Evolutionary conservation across 2,797 vertebrate species (phyloP).

Genomic region (Hoplostethus atlanticus): DNA sequence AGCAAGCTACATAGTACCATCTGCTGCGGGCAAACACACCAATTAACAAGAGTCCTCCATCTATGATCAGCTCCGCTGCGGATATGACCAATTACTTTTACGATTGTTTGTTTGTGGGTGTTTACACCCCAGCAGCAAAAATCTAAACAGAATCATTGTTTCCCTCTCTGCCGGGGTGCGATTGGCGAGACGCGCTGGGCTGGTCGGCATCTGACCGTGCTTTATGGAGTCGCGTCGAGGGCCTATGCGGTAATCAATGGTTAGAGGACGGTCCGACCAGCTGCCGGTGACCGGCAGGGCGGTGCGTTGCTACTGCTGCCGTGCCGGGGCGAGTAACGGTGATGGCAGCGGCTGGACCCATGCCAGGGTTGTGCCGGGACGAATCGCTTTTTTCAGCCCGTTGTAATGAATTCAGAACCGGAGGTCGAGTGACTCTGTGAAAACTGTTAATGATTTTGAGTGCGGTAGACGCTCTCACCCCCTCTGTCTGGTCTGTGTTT

Average conservation of each 20-base stretch:
- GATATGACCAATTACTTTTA: constrained; percentile 25
- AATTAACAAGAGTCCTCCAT: constrained; percentile 19
- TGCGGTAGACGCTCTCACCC: background rate
- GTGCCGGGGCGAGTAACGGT: background rate
- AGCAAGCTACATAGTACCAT: constrained; percentile 38
- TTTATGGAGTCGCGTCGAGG: background rate
- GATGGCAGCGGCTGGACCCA: background rate
- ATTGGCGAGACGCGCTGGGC: background rate
- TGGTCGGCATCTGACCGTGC: background rate
- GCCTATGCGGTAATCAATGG: constrained; percentile 6
- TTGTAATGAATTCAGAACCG: too few species aligned
- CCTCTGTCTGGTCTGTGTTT: background rate
- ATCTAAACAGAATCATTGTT: background rate
- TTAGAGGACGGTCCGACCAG: constrained; percentile 1
- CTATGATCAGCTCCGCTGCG: background rate
- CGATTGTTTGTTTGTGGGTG: constrained; percentile 17
- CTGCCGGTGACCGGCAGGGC: background rate
- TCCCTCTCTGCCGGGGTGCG: background rate
- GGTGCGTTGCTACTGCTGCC: background rate
- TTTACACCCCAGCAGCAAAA: background rate
- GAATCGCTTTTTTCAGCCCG: background rate
- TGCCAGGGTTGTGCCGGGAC: background rate
- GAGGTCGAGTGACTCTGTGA: background rate
- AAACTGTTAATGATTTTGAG: background rate
- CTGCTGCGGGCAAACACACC: constrained; percentile 37